These are phyloP conservation scores for Podarcis lilfordi DNA, from an alignment of 2,797 vertebrate genomes.

Conservation along the genomic window DNA sequence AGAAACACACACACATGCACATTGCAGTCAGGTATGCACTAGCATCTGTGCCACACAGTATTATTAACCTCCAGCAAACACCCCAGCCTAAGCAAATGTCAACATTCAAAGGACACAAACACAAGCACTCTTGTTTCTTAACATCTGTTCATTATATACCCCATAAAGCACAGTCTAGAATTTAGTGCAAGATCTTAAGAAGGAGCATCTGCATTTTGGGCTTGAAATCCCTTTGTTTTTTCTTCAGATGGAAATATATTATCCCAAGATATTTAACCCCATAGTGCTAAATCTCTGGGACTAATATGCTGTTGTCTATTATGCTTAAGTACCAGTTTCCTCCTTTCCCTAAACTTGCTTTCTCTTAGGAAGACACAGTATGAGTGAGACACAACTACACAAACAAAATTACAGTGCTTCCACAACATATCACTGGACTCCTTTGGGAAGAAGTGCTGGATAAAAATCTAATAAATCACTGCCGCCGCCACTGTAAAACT, in stretches of 20 bases:
- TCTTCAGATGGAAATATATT: not conserved
- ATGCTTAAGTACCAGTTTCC: not conserved
- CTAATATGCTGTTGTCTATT: not conserved
- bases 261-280: not conserved
- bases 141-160: conserved; percentile 21
- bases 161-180: conserved; percentile 23
- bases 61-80: conserved; percentile 70
- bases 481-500: not conserved
- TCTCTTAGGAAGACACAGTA: not conserved
- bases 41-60: conserved; percentile 65
- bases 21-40: conserved; percentile 42
- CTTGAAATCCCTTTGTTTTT: conserved; percentile 10
- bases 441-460: too few relatives aligned
- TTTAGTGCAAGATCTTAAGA: conserved; percentile 3
- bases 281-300: not conserved
- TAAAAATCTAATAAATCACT: too few relatives aligned
- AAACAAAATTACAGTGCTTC: not conserved
- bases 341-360: not conserved
- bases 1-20: conserved; percentile 8
- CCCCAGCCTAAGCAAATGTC: conserved; percentile 58
- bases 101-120: conserved; percentile 58
- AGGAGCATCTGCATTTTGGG: not conserved
- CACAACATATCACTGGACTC: not conserved
- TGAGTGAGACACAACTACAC: not conserved
- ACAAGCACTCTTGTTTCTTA: conserved; percentile 49